Conservation (phyloP, 2,113 vertebrate species). For the Tyrannus savana region DNA sequence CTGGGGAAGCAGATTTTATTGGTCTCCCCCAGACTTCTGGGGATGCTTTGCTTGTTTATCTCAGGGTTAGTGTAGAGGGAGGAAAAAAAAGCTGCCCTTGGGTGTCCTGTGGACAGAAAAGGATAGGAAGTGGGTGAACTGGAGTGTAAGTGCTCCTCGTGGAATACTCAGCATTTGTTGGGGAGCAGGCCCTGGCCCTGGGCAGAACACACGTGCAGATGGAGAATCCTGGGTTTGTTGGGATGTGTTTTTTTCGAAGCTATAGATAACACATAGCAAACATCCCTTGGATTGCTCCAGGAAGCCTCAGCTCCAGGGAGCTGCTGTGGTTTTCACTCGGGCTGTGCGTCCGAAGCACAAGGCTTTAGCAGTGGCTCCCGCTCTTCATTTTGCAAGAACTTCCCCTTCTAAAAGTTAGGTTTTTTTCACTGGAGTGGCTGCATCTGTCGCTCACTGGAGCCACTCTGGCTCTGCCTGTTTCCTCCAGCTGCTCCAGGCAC, state of each 20-base stretch:
- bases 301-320: neutral
- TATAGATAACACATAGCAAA: neutral
- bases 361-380: neutral
- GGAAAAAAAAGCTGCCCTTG: neutral
- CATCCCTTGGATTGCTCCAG: neutral
- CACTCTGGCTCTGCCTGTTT: neutral
- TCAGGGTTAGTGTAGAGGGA: neutral
- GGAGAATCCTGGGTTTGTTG: neutral
- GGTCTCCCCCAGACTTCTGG: neutral
- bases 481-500: neutral
- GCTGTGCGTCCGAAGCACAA: fast-evolving
- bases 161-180: fast-evolving
- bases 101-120: neutral
- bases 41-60: neutral
- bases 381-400: neutral
- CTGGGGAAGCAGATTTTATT: neutral
- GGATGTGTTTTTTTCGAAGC: neutral
- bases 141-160: neutral
- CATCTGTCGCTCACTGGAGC: neutral
- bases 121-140: neutral
- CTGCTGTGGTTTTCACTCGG: neutral
- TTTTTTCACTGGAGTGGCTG: neutral
- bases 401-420: neutral
- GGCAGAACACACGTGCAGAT: neutral
- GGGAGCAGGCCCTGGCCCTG: neutral